Conservation (phyloP, 2,113 vertebrate species). For the Donacobius atricapilla region DNA sequence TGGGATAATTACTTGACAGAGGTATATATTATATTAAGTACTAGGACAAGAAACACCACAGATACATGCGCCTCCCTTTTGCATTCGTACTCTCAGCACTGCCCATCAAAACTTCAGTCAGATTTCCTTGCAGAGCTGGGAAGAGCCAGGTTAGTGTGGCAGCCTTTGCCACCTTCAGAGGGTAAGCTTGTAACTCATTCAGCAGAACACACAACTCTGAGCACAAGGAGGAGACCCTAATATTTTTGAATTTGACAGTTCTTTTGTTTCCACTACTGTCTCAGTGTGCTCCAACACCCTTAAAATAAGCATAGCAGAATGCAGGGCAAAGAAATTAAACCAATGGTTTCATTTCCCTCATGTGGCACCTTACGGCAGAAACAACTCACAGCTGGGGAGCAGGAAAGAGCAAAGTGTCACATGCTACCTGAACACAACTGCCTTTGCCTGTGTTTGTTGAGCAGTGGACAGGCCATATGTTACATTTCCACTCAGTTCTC, state of each 20-base stretch:
- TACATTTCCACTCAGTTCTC: slow-evolving; percentile 1
- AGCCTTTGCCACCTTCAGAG: background rate
- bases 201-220: background rate
- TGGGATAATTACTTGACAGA: background rate
- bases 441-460: background rate
- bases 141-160: background rate
- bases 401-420: slow-evolving; percentile 2
- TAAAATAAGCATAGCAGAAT: slow-evolving; percentile 11
- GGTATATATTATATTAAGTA: background rate
- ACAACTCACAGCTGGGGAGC: background rate
- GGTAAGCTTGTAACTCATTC: background rate
- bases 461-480: background rate
- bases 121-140: background rate
- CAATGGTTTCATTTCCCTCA: slow-evolving; percentile 14
- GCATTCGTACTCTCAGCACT: background rate
- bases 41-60: background rate
- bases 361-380: background rate
- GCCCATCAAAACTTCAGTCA: background rate
- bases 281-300: background rate
- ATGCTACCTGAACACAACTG: background rate
- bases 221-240: background rate
- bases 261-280: background rate
- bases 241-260: background rate
- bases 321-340: slow-evolving; percentile 46
- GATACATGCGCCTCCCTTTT: background rate